These are phyloP conservation scores for Strix aluco DNA, from an alignment of 2,113 vertebrate genomes.

Conservation along the genomic window DNA sequence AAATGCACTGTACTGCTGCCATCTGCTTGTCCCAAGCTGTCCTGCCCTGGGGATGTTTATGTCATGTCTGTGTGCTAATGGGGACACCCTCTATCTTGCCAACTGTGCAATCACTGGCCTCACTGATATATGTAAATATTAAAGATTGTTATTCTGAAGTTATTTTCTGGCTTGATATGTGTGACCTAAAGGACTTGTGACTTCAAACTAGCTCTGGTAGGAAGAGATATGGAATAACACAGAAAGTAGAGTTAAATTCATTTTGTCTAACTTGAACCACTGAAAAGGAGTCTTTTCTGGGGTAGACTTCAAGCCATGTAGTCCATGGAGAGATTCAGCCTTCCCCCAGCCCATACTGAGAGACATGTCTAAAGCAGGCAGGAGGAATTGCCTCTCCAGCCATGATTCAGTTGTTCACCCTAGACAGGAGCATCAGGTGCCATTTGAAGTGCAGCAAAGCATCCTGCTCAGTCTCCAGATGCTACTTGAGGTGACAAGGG, in stretches of 20 bases:
- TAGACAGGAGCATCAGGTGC: background rate
- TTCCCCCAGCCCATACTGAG: background rate
- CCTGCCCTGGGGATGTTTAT: background rate
- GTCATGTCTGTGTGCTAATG: background rate
- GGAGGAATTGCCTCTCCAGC: background rate
- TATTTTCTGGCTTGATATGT: background rate
- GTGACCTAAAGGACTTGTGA: background rate
- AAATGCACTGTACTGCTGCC: background rate
- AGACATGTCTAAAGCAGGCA: background rate
- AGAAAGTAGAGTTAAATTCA: background rate
- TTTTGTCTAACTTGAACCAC: background rate
- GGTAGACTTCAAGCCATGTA: fast-evolving
- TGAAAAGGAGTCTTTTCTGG: background rate
- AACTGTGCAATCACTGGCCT: background rate
- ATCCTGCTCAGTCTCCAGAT: background rate
- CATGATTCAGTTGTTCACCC: background rate
- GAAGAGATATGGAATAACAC: background rate
- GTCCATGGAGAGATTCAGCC: background rate
- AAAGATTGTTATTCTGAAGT: slow-evolving; percentile 33
- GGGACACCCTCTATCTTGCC: background rate
- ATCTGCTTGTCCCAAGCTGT: background rate
- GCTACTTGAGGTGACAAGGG: background rate
- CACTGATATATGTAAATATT: slow-evolving; percentile 8
- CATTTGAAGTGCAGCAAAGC: background rate
- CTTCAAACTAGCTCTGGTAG: background rate